Evolutionary conservation across 2,888 invertebrate genomes (phyloP), one percentile per base, ranked within the genome.

Genomic region (Cerceris ruficornis): DNA sequence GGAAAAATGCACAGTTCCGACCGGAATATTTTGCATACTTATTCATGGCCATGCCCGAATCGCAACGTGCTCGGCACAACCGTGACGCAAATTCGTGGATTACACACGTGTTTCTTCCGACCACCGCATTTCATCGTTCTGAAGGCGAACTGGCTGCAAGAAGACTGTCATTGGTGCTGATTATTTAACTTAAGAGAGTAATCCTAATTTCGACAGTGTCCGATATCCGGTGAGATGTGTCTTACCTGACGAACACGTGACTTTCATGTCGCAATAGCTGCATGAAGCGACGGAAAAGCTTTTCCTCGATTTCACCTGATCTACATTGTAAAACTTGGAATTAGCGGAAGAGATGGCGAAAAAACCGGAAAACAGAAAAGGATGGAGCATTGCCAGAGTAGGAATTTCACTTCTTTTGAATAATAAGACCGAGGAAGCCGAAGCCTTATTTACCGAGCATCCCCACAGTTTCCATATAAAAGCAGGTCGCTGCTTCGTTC

Each of bases 341-440:
- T 46, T 14, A 41, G 2, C 7, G 62, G 15, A 9, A 50, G 73
- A 7, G 52, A 85, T 86, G 83, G 83, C 82, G 17, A 73, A 57
- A 28, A 76, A 69, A 14, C 55, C 58, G 9, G 28, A 69, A 1
- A 60, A 57, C 7, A 50, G 13, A 50, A 75, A 81, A 67, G 93
- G 93, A 55, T 93, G 93, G 93, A 87, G 85, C 57, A 81, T 92
- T 14, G 93, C 93, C 6, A 90, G 93, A 74, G 88, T 89, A 72
- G 93, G 93, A 39, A 92, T 93, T 60, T 91, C 92, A 15, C 88
- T 93, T 58, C 89, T 93, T 50, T 86, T 93, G 11, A 93, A 93
- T 80, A 93, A 93, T 81, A 91, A 92, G 75, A 90, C 92, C 43
- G 92, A 92, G 28, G 93, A 93, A 81, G 93, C 93, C 2, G 93